Percentiles rank a stretch among this genome's conserved stretches.
These are phyloP conservation scores for Diplolepis rosae DNA, from an alignment of 2,888 invertebrate species.

Conservation along the genomic window DNA sequence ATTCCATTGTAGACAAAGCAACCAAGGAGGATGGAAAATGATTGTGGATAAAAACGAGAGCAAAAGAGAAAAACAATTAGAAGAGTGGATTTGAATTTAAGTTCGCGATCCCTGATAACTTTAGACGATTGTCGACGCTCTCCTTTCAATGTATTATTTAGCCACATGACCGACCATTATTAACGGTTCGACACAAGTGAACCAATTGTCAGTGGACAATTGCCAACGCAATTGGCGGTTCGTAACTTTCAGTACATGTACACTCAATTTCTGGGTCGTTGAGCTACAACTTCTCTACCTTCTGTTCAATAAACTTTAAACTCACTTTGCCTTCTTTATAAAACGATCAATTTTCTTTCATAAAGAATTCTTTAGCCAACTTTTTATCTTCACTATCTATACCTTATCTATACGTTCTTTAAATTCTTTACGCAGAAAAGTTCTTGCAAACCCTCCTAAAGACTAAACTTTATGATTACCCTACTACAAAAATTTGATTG, in stretches of 20 bases:
- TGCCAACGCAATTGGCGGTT: constrained; percentile 61
- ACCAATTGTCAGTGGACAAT: constrained; percentile 64
- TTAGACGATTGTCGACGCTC: constrained; percentile 45
- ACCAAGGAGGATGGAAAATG: constrained; percentile 38
- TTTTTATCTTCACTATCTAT: too few species aligned
- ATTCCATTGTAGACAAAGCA: constrained; percentile 36
- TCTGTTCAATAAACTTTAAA: too few species aligned
- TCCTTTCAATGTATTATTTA: constrained; percentile 52
- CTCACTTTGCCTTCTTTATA: too few species aligned
- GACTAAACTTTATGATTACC: too few species aligned
- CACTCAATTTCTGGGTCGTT: constrained; percentile 50
- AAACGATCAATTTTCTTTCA: too few species aligned
- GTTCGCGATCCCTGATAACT: constrained; percentile 40
- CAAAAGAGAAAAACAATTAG: constrained; percentile 34
- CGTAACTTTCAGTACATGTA: constrained; percentile 56
- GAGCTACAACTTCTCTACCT: constrained; percentile 34
- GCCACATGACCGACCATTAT: constrained; percentile 56
- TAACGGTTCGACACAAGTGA: constrained; percentile 59
- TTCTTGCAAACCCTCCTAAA: too few species aligned
- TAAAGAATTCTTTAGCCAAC: too few species aligned
- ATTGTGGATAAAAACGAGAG: constrained; percentile 40
- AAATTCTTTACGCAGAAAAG: too few species aligned
- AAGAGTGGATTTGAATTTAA: constrained; percentile 43
- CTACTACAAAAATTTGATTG: too few species aligned
- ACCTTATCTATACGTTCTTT: too few species aligned